Evolutionary conservation across 92 coral and sea anemone genomes (phyloP), one percentile per base, ranked within the genome.

Genomic region (Porites lobata): DNA sequence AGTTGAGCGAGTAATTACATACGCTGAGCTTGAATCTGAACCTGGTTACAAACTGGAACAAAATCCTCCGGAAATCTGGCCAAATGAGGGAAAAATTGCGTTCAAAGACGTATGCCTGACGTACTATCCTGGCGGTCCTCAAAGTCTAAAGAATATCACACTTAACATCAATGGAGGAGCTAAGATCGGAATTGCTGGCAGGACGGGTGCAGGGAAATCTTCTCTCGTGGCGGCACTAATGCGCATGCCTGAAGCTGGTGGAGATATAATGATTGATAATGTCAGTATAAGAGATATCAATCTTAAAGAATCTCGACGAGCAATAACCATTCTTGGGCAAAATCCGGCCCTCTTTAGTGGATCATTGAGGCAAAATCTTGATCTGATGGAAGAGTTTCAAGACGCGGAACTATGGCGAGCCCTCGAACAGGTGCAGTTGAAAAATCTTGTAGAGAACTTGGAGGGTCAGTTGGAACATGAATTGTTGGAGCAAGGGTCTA

Each of bases 331-430:
- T 56, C 61, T 56, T 62, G 21, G 66, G 2, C 21, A 18, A 62
- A 62, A 14, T 56, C 61, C 61, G 11, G 61, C 15, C 61, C 61
- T 56, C 15, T 56, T 17, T 14, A 62, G 20, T 18, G 66, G 66
- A 62, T 62, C n/a, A 17, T 7, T 62, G 7, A 62, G 66, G 66
- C 3, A 62, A 15, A 62, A 62, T 62, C 66, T 62, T 62, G 66
- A 62, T 62, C 7, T 62, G 3, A 15, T 62, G 21, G 21, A 17
- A 7, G 19, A 62, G 66, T 62, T 15, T 20, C 66, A 62, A 62
- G 66, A 62, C 66, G 21, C 66, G 8, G 66, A 62, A 7, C n/a
- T 62, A 62, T 62, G 66, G 66, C 66, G n/a, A 62, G 66, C 66
- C 8, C n/a, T 62, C 6, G 66, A 62, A 3, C 19, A 62, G 17